These are phyloP conservation scores for Hirtodrosophila duncani DNA, from an alignment of 2,888 invertebrate genomes.

Conservation along the genomic window DNA sequence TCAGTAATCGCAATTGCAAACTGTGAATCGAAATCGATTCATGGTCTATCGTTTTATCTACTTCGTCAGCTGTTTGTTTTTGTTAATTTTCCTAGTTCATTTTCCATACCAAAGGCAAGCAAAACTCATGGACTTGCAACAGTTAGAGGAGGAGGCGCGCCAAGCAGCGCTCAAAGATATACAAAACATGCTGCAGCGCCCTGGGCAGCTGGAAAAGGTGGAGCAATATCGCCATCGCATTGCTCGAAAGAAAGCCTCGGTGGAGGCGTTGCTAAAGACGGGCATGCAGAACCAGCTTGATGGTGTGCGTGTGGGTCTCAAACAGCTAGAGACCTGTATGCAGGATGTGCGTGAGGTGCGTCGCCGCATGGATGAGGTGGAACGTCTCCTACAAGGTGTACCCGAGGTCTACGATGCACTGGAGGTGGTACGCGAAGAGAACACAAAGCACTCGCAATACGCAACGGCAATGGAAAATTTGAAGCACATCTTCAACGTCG, in stretches of 20 bases:
- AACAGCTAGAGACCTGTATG: constrained; percentile 91
- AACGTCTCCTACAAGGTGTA: constrained; percentile 85
- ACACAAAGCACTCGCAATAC: constrained; percentile 96
- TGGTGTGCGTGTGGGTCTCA: constrained; percentile 95
- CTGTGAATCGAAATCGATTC: too few species aligned
- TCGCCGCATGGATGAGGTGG: constrained; percentile 86
- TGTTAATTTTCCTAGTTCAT: too few species aligned
- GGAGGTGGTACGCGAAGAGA: constrained; percentile 93
- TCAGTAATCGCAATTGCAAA: too few species aligned
- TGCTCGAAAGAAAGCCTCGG: constrained; percentile 76
- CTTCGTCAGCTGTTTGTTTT: too few species aligned
- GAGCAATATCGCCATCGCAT: constrained; percentile 77
- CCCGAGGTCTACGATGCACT: constrained; percentile 89
- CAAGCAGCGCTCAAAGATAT: constrained; percentile 89
- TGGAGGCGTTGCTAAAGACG: constrained; percentile 86
- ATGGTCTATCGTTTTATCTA: too few species aligned
- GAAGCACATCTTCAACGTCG: constrained; percentile 98
- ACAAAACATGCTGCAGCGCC: constrained; percentile 94
- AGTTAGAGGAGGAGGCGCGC: constrained; percentile 88
- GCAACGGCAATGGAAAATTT: constrained; percentile 98
- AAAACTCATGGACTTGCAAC: constrained; percentile 81
- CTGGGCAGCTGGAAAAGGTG: constrained; percentile 96
- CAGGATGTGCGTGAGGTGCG: constrained; percentile 89
- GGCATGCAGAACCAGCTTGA: constrained; percentile 99
- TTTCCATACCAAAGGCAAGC: too few species aligned